These are phyloP conservation scores for Eristalinus sepulchralis DNA, from an alignment of 2,888 invertebrate genomes.

Conservation along the genomic window DNA sequence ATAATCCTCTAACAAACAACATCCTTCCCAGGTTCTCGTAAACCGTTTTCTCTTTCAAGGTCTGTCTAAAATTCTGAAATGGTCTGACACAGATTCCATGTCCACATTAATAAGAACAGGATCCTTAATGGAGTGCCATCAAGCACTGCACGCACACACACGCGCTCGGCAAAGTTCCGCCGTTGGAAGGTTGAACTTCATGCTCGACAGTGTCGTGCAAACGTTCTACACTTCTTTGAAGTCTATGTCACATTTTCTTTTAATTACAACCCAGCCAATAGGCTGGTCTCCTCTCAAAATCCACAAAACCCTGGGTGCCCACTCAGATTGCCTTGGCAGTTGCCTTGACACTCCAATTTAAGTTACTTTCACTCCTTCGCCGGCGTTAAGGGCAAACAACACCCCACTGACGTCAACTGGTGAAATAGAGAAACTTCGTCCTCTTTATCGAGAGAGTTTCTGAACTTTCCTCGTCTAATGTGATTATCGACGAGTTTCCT, in stretches of 20 bases:
- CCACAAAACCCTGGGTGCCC: neutral
- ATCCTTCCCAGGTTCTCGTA: too few relatives aligned
- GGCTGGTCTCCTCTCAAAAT: neutral
- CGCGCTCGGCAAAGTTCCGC: neutral
- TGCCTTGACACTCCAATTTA: neutral
- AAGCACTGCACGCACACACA: neutral
- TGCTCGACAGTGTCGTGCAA: neutral
- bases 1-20: too few relatives aligned
- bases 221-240: too few relatives aligned
- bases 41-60: too few relatives aligned
- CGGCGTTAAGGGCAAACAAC: neutral
- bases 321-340: neutral
- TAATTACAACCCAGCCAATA: too few relatives aligned
- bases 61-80: too few relatives aligned
- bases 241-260: too few relatives aligned
- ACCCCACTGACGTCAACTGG: constrained; percentile 23
- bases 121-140: neutral
- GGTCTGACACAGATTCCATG: too few relatives aligned
- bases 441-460: neutral
- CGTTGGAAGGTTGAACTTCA: neutral
- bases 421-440: neutral
- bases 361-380: neutral
- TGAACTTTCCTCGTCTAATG: neutral
- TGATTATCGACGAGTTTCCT: neutral
- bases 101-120: neutral